phyloP scores from a whole-genome alignment of 2,888 invertebrate species.

The Pyrrhia umbra region DNA sequence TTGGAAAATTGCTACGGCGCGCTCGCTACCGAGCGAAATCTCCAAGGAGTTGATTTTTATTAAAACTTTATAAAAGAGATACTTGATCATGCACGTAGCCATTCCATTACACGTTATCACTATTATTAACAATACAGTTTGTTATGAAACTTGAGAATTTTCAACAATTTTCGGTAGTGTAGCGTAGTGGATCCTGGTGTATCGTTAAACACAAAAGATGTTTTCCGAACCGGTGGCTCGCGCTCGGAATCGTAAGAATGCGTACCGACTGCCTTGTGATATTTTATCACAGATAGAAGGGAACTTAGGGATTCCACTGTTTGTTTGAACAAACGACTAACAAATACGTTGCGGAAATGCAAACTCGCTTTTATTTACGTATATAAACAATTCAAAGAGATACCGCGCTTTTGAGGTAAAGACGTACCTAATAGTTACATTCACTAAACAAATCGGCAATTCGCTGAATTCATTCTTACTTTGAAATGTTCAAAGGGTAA shows the following conservation, averaged over 20 bases:
- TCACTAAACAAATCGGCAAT: conserved; percentile 51
- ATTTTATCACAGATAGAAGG: conserved; percentile 84
- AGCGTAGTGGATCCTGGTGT: conserved; percentile 34
- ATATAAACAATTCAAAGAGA: conserved; percentile 83
- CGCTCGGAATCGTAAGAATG: conserved; percentile 80
- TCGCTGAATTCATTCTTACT: conserved; percentile 47
- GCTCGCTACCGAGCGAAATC: conserved; percentile 71
- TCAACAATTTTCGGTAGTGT: conserved; percentile 49
- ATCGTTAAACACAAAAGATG: conserved; percentile 76
- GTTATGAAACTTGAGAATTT: conserved; percentile 46
- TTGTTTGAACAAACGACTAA: conserved; percentile 83
- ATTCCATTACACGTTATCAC: conserved; percentile 64
- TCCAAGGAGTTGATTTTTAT: conserved; percentile 82
- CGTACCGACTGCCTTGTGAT: conserved; percentile 79
- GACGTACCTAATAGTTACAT: conserved; percentile 71
- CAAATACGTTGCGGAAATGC: conserved; percentile 83
- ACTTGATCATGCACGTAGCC: conserved; percentile 69
- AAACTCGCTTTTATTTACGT: conserved; percentile 82
- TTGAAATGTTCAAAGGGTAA: conserved; percentile 45
- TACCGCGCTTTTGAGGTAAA: conserved; percentile 75
- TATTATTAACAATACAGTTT: conserved; percentile 67
- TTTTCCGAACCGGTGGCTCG: conserved; percentile 82
- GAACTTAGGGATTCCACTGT: conserved; percentile 81
- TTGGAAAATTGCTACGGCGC: conserved; percentile 84
- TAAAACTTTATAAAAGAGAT: conserved; percentile 78